Conservation (phyloP, 35 echinoderm and acorn worm genomes). For the Amphiura filiformis region DNA sequence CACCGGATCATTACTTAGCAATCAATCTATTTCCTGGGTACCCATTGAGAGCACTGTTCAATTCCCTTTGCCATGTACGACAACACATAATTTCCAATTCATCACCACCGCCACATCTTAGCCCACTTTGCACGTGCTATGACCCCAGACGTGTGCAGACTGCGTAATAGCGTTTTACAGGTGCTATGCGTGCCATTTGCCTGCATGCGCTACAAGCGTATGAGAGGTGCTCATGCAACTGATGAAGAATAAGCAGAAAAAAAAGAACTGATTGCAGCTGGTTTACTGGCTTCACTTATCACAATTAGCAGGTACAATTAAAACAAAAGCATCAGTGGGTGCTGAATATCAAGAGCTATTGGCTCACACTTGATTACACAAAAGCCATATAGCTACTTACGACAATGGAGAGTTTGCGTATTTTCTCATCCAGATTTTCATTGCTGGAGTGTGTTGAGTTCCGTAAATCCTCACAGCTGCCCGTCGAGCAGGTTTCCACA, state of each 20-base stretch:
- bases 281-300: neutral
- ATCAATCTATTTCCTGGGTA: no score
- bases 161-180: neutral
- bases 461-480: neutral
- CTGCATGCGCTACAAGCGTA: neutral
- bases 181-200: neutral
- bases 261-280: neutral
- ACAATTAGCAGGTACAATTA: neutral
- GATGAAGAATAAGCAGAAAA: neutral
- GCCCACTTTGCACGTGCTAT: neutral
- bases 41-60: no score
- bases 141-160: neutral
- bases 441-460: neutral
- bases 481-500: neutral
- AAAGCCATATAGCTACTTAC: neutral
- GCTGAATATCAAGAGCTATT: neutral
- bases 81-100: neutral
- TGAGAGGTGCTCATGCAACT: neutral
- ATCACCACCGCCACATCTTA: neutral
- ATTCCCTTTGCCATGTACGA: no score
- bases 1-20: no score
- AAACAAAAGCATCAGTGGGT: neutral
- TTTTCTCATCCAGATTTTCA: constrained; percentile 1
- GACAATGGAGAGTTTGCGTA: constrained; percentile 1
- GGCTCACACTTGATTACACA: neutral